Base-by-base conservation (phyloP, 92 coral and sea anemone genomes). In the Muricea muricata region DNA sequence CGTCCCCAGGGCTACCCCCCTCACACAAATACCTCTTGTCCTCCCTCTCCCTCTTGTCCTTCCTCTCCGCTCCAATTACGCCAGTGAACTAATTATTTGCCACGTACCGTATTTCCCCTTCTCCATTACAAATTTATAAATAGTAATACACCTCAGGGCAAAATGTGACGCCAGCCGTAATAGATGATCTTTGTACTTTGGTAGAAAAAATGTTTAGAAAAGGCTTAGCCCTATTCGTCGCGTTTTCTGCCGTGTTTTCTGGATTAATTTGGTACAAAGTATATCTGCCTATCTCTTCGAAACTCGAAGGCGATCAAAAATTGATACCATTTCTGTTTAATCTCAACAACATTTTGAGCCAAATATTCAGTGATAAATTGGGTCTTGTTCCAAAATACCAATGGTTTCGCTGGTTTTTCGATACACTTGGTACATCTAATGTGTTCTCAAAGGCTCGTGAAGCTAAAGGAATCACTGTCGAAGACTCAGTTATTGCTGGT, bases 401-500 rank as follows among this genome's bases (percentile, higher is more conserved):
- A 26, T 11, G 31, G 23, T 33, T 56, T 14, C 83, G 83, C 58
- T 35, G 39, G 34, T 33, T 78, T 33, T 29, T 20, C 3, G 6
- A 12, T n/a, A 52, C 31, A 0, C 9, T 31, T 28, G 15, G 33
- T 18, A 10, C 24, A 29, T 28, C 57, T 3, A 12, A 29, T 2
- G 23, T 25, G n/a, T 66, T 29, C 13, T 17, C 33, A 1, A 56
- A 15, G 7, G 20, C 2, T 24, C 69, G 18, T 7, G 23, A 42
- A 4, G 11, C 18, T 0, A 21, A 28, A 47, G 37, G 45, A 55
- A 35, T 50, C 60, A 35, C 71, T 30, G 14, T 73, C 33, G 11
- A 65, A 20, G 87, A 89, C 42, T 57, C 83, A 18, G 66, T 31
- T 30, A 79, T 89, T 47, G 52, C 89, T 73, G 87, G 82, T 15